Evolutionary conservation across 2,113 vertebrate genomes (phyloP).

Genomic region (Gasterosteus nipponicus): DNA sequence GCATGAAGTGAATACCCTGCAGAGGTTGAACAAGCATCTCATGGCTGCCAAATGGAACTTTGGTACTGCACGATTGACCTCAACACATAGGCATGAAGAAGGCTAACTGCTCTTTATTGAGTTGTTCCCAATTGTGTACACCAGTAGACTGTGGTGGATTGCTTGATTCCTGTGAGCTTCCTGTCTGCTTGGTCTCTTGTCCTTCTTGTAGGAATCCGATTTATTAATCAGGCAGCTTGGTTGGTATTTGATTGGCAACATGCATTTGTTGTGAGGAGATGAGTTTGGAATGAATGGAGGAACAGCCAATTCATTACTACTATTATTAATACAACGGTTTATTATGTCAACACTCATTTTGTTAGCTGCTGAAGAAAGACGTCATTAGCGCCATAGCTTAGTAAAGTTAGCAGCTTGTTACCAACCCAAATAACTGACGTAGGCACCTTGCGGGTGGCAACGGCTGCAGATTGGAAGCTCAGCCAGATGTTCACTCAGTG

Average conservation of each 20-base stretch:
- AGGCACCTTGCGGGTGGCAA: background rate
- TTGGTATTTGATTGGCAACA: slow-evolving; percentile 12
- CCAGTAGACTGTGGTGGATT: background rate
- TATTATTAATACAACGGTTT: no score
- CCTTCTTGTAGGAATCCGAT: slow-evolving; percentile 6
- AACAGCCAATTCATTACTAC: background rate
- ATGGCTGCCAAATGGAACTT: background rate
- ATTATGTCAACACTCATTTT: background rate
- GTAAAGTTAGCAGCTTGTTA: slow-evolving; percentile 4
- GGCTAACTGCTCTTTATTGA: background rate
- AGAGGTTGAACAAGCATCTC: slow-evolving; percentile 1
- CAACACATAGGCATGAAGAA: background rate
- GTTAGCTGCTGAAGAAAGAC: background rate
- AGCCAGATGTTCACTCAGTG: slow-evolving; percentile 39
- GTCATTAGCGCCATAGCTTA: background rate
- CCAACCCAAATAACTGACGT: slow-evolving; percentile 12
- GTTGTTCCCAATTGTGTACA: background rate
- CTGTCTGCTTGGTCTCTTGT: background rate
- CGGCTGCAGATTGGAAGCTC: slow-evolving; percentile 2
- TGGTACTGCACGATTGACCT: background rate
- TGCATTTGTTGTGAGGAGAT: background rate
- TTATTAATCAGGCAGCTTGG: slow-evolving; percentile 15
- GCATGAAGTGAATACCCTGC: background rate
- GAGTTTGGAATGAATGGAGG: background rate
- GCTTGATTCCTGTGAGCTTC: slow-evolving; percentile 5